A percentile compares a stretch with the other conserved stretches of the same genome.
These are phyloP conservation scores for Labrus mixtus DNA, from an alignment of 2,113 vertebrate species.

Conservation along the genomic window DNA sequence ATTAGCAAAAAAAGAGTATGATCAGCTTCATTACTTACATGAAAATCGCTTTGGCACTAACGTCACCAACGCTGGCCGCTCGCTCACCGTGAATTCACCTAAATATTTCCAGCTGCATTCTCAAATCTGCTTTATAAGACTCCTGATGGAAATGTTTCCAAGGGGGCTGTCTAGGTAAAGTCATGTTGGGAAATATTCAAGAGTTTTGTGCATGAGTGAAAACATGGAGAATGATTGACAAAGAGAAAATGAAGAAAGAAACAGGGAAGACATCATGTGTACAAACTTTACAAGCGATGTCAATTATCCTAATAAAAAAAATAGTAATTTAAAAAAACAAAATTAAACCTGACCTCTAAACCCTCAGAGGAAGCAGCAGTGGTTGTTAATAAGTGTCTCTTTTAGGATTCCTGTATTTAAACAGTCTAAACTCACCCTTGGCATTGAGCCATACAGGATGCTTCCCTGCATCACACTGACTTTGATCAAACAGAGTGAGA, in stretches of 20 bases:
- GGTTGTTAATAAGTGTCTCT: not conserved
- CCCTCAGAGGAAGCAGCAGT: conserved; percentile 1
- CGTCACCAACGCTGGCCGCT: too few species aligned
- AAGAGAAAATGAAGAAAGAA: not conserved
- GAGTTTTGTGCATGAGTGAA: too few species aligned
- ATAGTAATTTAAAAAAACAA: not conserved
- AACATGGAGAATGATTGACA: too few species aligned
- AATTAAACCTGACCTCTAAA: not conserved
- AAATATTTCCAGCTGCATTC: too few species aligned
- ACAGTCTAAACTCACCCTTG: conserved; percentile 5
- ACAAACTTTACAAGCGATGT: not conserved
- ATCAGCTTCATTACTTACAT: too few species aligned
- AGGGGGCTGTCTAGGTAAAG: too few species aligned
- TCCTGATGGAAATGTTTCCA: too few species aligned
- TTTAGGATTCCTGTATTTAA: conserved; percentile 5
- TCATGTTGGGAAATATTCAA: too few species aligned
- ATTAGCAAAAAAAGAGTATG: too few species aligned
- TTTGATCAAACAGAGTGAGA: conserved; percentile 58
- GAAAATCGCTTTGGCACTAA: too few species aligned
- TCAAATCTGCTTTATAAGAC: too few species aligned
- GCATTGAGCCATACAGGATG: conserved; percentile 31
- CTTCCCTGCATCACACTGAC: conserved; percentile 7
- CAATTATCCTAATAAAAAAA: not conserved
- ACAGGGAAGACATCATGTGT: not conserved
- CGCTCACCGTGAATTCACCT: too few species aligned